Conservation (phyloP, 64 coral and sea anemone genomes). For the Stichodactyla mertensii region DNA sequence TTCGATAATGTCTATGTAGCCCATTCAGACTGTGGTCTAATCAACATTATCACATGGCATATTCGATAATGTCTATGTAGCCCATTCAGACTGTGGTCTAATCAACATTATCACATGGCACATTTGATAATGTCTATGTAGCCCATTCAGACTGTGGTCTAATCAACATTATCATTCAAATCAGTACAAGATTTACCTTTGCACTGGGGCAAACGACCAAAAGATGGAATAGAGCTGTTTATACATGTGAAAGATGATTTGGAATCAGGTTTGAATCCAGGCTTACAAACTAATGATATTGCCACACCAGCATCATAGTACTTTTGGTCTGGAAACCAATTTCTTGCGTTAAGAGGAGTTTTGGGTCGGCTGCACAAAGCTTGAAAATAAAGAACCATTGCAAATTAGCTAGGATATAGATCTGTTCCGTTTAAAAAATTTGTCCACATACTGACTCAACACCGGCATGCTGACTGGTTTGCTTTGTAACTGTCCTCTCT, state of each 20-base stretch:
- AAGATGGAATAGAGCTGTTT: not conserved
- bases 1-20: too few species aligned
- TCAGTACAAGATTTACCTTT: not conserved
- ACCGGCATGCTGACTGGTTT: too few species aligned
- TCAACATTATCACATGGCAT: too few species aligned
- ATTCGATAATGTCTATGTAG: too few species aligned
- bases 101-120: too few species aligned
- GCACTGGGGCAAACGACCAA: not conserved
- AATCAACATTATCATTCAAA: not conserved
- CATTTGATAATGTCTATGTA: too few species aligned
- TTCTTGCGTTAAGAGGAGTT: conserved; percentile 7
- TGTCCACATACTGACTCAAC: not conserved
- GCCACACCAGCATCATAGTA: conserved; percentile 14
- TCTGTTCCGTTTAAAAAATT: not conserved
- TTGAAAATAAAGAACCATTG: not conserved
- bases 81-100: too few species aligned
- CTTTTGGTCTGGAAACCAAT: conserved; percentile 23
- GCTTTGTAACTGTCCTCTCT: too few species aligned
- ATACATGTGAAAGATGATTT: not conserved
- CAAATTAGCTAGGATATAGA: not conserved
- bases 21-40: too few species aligned
- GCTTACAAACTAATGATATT: conserved; percentile 22
- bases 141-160: too few species aligned
- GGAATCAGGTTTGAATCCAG: not conserved
- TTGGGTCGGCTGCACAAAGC: conserved; percentile 41